These are phyloP conservation scores for Apostichopus californicus DNA, from an alignment of 35 echinoderm and acorn worm genomes.

Conservation along the genomic window DNA sequence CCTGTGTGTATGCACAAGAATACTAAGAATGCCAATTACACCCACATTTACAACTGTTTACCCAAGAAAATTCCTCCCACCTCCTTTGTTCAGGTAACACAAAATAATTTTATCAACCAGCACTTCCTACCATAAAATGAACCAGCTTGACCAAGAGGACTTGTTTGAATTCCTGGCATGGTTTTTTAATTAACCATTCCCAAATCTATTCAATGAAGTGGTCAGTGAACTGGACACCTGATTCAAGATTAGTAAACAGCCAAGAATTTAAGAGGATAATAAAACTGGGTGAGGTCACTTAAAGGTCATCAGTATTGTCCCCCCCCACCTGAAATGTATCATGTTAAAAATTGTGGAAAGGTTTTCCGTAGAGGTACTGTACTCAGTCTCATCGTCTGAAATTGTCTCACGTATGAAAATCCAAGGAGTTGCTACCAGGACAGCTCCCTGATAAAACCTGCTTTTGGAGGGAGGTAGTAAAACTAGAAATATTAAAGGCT, in stretches of 20 bases:
- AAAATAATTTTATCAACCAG: not conserved
- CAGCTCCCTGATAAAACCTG: too few relatives aligned
- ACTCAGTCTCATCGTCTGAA: too few relatives aligned
- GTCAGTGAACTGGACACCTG: not conserved
- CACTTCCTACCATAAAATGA: not conserved
- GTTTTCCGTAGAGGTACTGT: too few relatives aligned
- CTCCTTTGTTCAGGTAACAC: not conserved
- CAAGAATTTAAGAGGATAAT: not conserved
- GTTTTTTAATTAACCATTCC: not conserved
- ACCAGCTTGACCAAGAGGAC: not conserved
- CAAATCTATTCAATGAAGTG: not conserved
- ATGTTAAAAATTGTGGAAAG: too few relatives aligned
- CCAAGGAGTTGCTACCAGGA: too few relatives aligned
- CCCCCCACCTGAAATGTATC: too few relatives aligned
- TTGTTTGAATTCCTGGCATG: not conserved
- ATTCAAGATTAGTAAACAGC: not conserved
- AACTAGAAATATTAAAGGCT: too few relatives aligned
- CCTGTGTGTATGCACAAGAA: too few relatives aligned
- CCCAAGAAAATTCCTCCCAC: not conserved
- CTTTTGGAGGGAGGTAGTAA: too few relatives aligned
- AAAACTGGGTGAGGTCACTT: not conserved
- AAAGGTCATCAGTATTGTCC: too few relatives aligned
- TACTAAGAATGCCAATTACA: not conserved
- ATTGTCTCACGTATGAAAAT: too few relatives aligned
- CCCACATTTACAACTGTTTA: not conserved